Evolutionary conservation across 2,888 invertebrate genomes (phyloP), one percentile per base, ranked within the genome.

Genomic region (Platycnemis pennipes): DNA sequence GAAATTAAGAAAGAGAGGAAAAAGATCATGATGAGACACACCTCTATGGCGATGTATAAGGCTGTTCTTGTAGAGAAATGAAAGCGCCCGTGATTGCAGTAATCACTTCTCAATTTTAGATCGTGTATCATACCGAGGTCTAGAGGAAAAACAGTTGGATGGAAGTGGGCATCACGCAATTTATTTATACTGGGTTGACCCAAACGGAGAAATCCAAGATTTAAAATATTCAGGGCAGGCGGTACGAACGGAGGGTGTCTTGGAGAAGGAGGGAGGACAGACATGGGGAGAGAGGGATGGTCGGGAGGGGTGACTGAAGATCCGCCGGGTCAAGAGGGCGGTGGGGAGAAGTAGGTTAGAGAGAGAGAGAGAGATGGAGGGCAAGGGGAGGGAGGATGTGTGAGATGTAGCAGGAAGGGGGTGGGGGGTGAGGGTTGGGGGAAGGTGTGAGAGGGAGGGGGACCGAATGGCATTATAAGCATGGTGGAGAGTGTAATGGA

Each of bases 171-270:
- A 37, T 37, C 31, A 26, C 22, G 77, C 77, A 77, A 77, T 77
- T 77, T 77, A 77, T 77, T 77, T 77, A 77, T 77, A 0, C 31
- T 37, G 77, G 63, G 11, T 37, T 37, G 13, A 37, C 77, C 77
- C 77, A 77, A 77, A 77, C 31, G 11, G 77, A 77, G 77, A 37
- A 77, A 37, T 77, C 77, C 77, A 77, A 37, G 77, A 77, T 77
- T 77, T 77, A 77, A 77, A 77, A 77, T 77, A 77, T 77, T 77
- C 77, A 77, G 37, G 77, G 77, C 77, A 77, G 2, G 37, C 77
- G 77, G 77, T 37, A 37, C 37, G n/a, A n/a, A 16, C 31, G 77
- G 77, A 4, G 77, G 37, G 22, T 77, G 22, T 63, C 26, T 16
- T 7, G 49, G 63, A 26, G 63, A 11, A 63, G 11, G 49, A 49